A percentile compares a stretch with the other conserved stretches of the same genome.
phyloP scores from a whole-genome alignment of 2,888 invertebrate genomes.

The Chironomus riparius region DNA sequence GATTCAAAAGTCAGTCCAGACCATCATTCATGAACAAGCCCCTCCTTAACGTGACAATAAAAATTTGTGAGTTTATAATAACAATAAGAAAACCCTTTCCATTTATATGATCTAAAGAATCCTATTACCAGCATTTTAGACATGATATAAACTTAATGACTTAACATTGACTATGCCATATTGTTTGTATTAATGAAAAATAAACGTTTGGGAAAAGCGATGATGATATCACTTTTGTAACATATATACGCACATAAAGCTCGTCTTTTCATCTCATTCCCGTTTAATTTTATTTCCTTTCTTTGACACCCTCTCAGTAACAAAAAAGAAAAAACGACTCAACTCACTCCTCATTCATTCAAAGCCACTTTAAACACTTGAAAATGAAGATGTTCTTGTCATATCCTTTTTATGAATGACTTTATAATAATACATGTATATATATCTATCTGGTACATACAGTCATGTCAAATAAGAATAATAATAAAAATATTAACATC shows the following conservation, averaged over 20 bases:
- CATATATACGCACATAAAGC: not conserved
- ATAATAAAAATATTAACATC: no score
- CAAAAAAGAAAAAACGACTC: not conserved
- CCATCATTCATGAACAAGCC: no score
- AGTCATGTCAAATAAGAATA: no score
- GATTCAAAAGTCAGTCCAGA: no score
- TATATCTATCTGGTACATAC: no score
- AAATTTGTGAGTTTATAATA: no score
- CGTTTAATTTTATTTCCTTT: not conserved
- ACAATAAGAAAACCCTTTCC: no score
- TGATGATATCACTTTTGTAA: not conserved
- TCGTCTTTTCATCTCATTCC: not conserved
- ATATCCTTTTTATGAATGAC: not conserved
- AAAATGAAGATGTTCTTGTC: slow-evolving; percentile 24
- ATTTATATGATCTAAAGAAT: no score
- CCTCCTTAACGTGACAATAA: not conserved
- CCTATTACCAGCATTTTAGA: not conserved
- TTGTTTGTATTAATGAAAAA: slow-evolving; percentile 27
- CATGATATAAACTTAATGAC: slow-evolving; percentile 23
- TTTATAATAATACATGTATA: not conserved
- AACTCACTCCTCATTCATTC: not conserved
- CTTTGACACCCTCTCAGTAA: not conserved
- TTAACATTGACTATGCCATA: slow-evolving; percentile 18
- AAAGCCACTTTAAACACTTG: not conserved
- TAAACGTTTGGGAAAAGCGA: slow-evolving; percentile 19